These are phyloP conservation scores for Latheticus oryzae DNA, from an alignment of 2,888 invertebrate species.

Conservation along the genomic window DNA sequence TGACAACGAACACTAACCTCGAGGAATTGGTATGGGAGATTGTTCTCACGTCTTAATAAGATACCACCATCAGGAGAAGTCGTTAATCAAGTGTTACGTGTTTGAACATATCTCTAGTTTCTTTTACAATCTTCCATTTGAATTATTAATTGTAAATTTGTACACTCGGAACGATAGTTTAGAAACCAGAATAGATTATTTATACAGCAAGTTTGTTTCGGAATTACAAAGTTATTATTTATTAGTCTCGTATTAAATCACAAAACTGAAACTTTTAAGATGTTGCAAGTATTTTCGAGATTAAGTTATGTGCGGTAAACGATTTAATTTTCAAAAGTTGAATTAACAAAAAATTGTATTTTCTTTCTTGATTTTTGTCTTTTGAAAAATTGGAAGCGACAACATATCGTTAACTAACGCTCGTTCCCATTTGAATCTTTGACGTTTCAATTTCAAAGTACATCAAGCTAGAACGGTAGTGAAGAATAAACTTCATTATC, in stretches of 20 bases:
- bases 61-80: slow-evolving; percentile 19
- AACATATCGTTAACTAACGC: slow-evolving; percentile 4
- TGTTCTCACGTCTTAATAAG: slow-evolving; percentile 31
- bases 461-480: slow-evolving; percentile 27
- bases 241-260: slow-evolving; percentile 35
- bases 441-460: slow-evolving; percentile 36
- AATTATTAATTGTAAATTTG: too few relatives aligned
- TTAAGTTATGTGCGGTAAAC: too few relatives aligned
- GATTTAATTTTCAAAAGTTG: too few relatives aligned
- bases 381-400: slow-evolving; percentile 8
- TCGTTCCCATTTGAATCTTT: slow-evolving; percentile 33
- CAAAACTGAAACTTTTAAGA: slow-evolving; percentile 27
- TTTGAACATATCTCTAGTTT: too few relatives aligned
- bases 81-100: too few relatives aligned
- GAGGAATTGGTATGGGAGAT: slow-evolving; percentile 12
- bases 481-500: slow-evolving; percentile 43
- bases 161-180: too few relatives aligned
- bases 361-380: neutral
- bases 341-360: too few relatives aligned
- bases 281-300: slow-evolving; percentile 14
- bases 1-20: slow-evolving; percentile 25
- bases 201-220: slow-evolving; percentile 37
- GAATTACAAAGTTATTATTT: slow-evolving; percentile 35
- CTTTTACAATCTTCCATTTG: too few relatives aligned
- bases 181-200: too few relatives aligned